Base-by-base conservation (phyloP, 1,140 invertebrate species). In the Tenebrio molitor region DNA sequence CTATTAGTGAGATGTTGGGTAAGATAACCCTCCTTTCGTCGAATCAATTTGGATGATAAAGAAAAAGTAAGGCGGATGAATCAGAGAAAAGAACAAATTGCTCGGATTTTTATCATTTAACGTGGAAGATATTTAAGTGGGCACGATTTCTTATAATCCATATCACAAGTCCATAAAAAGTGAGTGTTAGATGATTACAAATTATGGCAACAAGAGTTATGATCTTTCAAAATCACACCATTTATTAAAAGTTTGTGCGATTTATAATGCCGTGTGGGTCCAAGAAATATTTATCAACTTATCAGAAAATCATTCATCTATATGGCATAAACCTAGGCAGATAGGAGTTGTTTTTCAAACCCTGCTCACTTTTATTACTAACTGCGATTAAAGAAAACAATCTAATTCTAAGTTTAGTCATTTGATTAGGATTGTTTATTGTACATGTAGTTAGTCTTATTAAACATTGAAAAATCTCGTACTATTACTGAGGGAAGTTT, bases 131-230 rank as follows among this genome's bases (percentile, higher is more conserved):
- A 50, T 8, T 19, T 19, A 50, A n/a, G n/a, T 17, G 3, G 19
- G 12, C 42, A 15, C 15, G 12, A 46, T 15, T 10, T 14, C 19
- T 16, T 19, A 8, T 50, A 19, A 23, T 7, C 15, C 8, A 1
- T 17, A 50, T 21, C 19, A 50, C 44, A 17, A 17, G 17, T 19
- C 15, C 44, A n/a, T n/a, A n/a, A 50, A 21, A 10, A 7, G 42
- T 19, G 7, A 50, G 41, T 25, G 34, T 65, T 65, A 65, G 34
- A 65, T 65, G 62, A 65, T 39, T 65, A 34, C 62, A 29, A 65
- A 65, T 36, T 65, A 65, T 65, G 39, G 23, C 14, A 65, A 39
- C 62, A 65, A 65, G 62, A 65, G 23, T 65, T 65, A 65, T 41
- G 62, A 39, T 10, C 62, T 16, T 36, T 65, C 62, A 65, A 65